Evolutionary conservation across 1,140 invertebrate species (phyloP).

Genomic region (Bombus consobrinus): DNA sequence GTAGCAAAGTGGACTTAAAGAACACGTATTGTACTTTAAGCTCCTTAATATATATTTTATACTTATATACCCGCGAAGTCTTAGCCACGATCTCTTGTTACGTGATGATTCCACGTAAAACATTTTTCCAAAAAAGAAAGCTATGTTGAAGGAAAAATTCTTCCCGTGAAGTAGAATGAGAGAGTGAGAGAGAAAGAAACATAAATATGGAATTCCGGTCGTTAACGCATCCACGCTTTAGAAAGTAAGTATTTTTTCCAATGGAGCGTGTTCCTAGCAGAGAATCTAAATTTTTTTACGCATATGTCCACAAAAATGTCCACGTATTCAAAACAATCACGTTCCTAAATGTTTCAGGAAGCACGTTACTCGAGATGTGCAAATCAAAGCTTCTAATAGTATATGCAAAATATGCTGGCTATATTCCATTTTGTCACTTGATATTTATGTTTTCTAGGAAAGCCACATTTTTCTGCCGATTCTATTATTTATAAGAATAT

Average conservation of each 20-base stretch:
- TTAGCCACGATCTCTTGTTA: constrained; percentile 25
- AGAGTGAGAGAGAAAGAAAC: neutral
- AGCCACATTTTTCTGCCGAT: neutral
- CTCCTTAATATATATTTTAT: constrained; percentile 64
- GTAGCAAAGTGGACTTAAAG: constrained; percentile 47
- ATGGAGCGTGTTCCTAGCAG: constrained; percentile 66
- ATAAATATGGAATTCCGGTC: constrained; percentile 24
- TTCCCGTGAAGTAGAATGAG: constrained; percentile 12
- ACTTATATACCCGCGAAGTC: constrained; percentile 48
- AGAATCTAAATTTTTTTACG: constrained; percentile 69
- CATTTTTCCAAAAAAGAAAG: constrained; percentile 10
- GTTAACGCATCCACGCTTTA: constrained; percentile 50
- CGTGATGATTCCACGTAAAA: neutral
- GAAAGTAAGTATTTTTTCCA: constrained; percentile 60
- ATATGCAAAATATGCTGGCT: constrained; percentile 21
- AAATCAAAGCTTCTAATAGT: constrained; percentile 38
- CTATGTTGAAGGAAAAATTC: neutral
- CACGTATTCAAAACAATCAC: constrained; percentile 45
- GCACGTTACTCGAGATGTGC: constrained; percentile 52
- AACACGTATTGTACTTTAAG: constrained; percentile 28
- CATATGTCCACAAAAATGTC: constrained; percentile 44
- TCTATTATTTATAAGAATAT: constrained; percentile 29
- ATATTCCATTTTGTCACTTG: constrained; percentile 46
- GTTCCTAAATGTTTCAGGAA: constrained; percentile 58
- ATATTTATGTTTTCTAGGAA: constrained; percentile 13